Evolutionary conservation across 2,797 vertebrate genomes (phyloP).

Genomic region (Choloepus didactylus): DNA sequence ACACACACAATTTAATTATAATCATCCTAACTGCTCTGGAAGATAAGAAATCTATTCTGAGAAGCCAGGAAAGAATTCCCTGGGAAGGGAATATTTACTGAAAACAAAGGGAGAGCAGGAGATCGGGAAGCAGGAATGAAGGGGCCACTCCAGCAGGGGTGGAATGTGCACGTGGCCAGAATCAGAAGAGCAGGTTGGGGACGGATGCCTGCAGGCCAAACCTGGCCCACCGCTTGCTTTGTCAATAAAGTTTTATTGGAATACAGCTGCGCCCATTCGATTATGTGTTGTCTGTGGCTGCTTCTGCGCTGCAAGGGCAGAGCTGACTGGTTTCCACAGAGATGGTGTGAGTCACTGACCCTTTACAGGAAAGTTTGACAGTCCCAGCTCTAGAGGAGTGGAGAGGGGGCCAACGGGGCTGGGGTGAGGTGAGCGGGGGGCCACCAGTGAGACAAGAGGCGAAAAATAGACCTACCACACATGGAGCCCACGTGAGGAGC

Average conservation of each 20-base stretch:
- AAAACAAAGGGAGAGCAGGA: neutral
- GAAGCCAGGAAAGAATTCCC: no score
- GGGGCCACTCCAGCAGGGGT: rapidly evolving
- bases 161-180: rapidly evolving
- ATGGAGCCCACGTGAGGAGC: no score
- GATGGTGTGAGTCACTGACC: neutral
- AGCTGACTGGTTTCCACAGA: neutral
- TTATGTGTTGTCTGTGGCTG: no score
- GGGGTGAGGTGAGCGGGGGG: no score
- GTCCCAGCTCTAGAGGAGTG: neutral
- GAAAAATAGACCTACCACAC: no score
- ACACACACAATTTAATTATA: no score
- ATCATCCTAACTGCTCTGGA: neutral
- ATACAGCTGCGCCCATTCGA: no score
- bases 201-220: rapidly evolving
- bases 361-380: neutral
- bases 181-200: neutral
- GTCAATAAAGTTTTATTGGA: neutral
- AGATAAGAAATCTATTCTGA: neutral
- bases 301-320: no score
- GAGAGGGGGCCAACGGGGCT: neutral
- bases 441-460: rapidly evolving
- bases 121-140: neutral
- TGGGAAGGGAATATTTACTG: neutral
- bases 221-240: neutral